phyloP scores from a whole-genome alignment of 2,797 vertebrate species.

The Manis crassicaudata region DNA sequence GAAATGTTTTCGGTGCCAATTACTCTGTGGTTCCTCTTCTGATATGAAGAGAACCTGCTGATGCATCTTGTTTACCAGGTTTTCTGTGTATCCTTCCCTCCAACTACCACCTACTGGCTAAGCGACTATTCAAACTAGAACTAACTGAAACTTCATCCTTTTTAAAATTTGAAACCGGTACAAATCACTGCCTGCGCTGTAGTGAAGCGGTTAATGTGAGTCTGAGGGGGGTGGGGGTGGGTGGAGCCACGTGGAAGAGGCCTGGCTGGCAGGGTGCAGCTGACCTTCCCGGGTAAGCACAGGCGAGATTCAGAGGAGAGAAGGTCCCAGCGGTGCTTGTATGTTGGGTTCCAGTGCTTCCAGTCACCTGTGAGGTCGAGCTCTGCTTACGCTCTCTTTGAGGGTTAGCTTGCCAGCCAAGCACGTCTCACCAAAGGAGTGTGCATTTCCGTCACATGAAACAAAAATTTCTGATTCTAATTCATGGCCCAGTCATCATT shows the following conservation, averaged over 20 bases:
- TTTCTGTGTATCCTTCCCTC: not conserved
- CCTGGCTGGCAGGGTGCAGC: not conserved
- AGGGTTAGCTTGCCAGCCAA: not conserved
- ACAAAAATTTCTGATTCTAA: not conserved
- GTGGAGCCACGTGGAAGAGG: no score
- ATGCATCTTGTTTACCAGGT: not conserved
- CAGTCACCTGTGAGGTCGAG: not conserved
- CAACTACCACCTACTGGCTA: not conserved
- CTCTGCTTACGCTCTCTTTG: not conserved
- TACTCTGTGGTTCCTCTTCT: not conserved
- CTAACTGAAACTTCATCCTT: not conserved
- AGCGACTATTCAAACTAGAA: not conserved
- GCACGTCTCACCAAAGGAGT: not conserved
- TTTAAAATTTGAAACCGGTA: not conserved
- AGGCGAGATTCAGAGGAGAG: not conserved
- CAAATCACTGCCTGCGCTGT: not conserved
- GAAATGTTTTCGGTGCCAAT: not conserved
- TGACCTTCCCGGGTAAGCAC: not conserved
- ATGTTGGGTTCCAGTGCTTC: rapidly evolving
- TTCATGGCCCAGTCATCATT: not conserved
- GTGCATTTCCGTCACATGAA: not conserved
- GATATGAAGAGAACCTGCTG: not conserved
- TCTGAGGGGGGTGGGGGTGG: not conserved
- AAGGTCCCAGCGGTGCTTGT: not conserved
- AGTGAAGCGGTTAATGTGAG: not conserved